Base-by-base conservation (phyloP, 2,113 vertebrate species). In the Corvus cornix region DNA sequence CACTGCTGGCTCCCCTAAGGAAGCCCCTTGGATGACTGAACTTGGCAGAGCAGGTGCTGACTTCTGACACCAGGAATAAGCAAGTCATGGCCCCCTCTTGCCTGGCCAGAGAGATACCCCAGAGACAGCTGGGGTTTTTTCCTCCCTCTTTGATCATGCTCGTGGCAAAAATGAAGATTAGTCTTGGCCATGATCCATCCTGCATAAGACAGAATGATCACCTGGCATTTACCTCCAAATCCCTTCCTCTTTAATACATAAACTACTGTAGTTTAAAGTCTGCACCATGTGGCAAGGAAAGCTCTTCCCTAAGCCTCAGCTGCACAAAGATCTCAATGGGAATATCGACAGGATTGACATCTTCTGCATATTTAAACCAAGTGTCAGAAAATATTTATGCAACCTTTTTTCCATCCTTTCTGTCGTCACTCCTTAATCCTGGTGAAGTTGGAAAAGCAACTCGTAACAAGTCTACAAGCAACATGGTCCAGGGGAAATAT, bases 381-480 rank as follows among this genome's bases (percentile, higher is more conserved):
- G 69, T 17, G 43, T 85, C 70, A 87, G 69, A 92, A 93, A 93
- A 91, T 70, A 95, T 70, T 93, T 91, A 85, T 75, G 70, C 59
- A 66, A 89, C 7, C 59, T 92, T 89, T 44, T 87, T 91, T 33
- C 66, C 13, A 4, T 26, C 84, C 58, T 58, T 89, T 87, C 93
- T 82, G 69, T 94, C 89, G 70, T 89, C 74, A 51, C 91, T 78
- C 80, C 84, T 89, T 70, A 92, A 82, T 94, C 77, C 58, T n/a
- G 30, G 33, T 70, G 39, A 23, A 30, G 37, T n/a, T 93, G 78
- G 58, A 89, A 90, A 53, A 90, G 62, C 74, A 95, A 51, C 58
- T 74, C 1, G 0, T 15, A 59, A 79, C 84, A 94, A 94, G 41
- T 8, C 84, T 79, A 78, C 7, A 3, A 62, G 81, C 56, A 87